Percentiles rank a stretch among this genome's conserved stretches.
phyloP scores from a whole-genome alignment of 2,797 vertebrate genomes.

The Erethizon dorsatum region DNA sequence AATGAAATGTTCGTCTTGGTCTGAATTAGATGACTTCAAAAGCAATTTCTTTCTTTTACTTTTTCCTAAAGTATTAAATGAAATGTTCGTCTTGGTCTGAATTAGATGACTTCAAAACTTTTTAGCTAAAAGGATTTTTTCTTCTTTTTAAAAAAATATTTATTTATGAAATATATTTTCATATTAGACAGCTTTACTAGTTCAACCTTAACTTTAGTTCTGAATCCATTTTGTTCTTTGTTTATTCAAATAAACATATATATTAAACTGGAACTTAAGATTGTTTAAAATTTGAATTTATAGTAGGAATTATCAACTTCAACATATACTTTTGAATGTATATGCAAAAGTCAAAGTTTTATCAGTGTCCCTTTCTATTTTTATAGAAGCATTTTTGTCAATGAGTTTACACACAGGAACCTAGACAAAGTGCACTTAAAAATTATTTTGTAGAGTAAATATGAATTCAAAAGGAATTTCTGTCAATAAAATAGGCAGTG shows the following conservation, averaged over 20 bases:
- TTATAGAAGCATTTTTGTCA: background rate
- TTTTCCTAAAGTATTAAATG: background rate
- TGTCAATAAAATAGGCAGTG: background rate
- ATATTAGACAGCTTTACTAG: background rate
- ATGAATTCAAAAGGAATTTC: background rate
- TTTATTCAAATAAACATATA: background rate
- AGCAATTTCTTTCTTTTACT: too few relatives aligned
- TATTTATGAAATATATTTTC: background rate
- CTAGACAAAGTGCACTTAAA: background rate
- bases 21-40: background rate
- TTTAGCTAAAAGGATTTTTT: background rate
- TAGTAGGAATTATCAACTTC: background rate
- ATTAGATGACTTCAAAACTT: background rate
- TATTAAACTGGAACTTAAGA: background rate
- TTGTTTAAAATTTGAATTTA: background rate
- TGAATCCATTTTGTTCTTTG: background rate
- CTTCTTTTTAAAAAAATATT: background rate
- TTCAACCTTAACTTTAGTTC: background rate
- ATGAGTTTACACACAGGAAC: background rate
- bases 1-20: background rate
- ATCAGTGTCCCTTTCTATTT: background rate
- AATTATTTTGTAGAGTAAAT: background rate
- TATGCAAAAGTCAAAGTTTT: background rate
- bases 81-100: background rate
- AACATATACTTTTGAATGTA: background rate